Conservation (phyloP, 2,113 vertebrate genomes). For the Chloebia gouldiae region DNA sequence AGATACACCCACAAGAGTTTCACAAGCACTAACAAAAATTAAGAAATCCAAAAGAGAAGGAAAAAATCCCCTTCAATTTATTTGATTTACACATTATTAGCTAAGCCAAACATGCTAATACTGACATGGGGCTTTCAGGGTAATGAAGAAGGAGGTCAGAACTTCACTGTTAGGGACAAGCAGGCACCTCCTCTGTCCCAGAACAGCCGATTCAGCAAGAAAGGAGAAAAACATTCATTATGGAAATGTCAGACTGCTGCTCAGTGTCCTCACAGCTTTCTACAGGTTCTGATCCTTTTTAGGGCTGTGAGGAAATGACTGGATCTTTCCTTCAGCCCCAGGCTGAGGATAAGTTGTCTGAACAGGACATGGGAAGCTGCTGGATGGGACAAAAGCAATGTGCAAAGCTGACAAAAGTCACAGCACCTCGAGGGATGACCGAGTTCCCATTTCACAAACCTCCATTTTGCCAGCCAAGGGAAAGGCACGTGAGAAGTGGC, state of each 20-base stretch:
- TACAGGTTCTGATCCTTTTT: neutral
- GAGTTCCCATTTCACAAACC: neutral
- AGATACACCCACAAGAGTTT: neutral
- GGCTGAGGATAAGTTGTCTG: neutral
- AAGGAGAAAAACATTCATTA: neutral
- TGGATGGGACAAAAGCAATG: neutral
- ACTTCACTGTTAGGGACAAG: neutral
- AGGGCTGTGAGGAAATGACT: neutral
- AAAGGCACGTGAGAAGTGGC: neutral
- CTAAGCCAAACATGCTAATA: neutral
- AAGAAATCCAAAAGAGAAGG: neutral
- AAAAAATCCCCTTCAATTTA: neutral
- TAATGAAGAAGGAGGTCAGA: neutral
- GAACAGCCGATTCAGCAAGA: neutral
- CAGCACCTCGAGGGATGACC: accelerated
- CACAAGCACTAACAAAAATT: neutral
- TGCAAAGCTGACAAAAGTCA: neutral
- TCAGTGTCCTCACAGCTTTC: neutral
- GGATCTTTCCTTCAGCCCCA: neutral
- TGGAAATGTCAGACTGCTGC: neutral
- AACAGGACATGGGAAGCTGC: neutral
- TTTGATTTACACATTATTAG: neutral
- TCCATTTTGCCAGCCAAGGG: neutral
- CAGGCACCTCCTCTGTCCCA: neutral
- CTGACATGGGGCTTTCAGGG: neutral